Conservation (phyloP, 2,888 invertebrate genomes). For the Volucella bombylans region DNA sequence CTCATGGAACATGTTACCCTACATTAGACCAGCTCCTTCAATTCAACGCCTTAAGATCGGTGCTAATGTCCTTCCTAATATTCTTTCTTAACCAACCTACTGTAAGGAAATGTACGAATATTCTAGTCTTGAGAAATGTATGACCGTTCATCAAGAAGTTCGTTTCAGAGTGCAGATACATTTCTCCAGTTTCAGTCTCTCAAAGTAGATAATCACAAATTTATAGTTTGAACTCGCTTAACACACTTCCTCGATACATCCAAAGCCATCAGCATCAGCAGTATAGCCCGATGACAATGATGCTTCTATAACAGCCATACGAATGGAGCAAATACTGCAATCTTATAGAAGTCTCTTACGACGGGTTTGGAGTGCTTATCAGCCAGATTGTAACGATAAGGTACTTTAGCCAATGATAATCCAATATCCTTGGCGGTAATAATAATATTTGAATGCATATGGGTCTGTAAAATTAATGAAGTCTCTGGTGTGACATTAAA, state of each 20-base stretch:
- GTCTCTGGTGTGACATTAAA: constrained; percentile 87
- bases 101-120: too few species aligned
- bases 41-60: too few species aligned
- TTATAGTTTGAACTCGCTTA: constrained; percentile 86
- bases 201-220: constrained; percentile 89
- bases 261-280: constrained; percentile 89
- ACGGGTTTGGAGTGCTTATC: constrained; percentile 94
- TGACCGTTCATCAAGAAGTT: too few species aligned
- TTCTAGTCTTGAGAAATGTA: too few species aligned
- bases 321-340: constrained; percentile 85
- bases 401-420: constrained; percentile 89
- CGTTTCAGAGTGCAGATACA: constrained; percentile 19
- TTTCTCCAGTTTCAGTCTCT: constrained; percentile 86
- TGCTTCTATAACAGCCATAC: constrained; percentile 94
- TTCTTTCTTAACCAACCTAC: too few species aligned
- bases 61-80: too few species aligned
- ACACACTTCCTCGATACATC: constrained; percentile 83
- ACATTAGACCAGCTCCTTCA: too few species aligned
- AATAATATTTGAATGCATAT: constrained; percentile 83
- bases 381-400: constrained; percentile 91
- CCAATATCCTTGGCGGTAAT: constrained; percentile 92
- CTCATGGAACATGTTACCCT: too few species aligned
- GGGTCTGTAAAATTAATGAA: constrained; percentile 91
- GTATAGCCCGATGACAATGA: constrained; percentile 94
- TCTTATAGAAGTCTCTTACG: constrained; percentile 91